phyloP scores from a whole-genome alignment of 2,888 invertebrate species.

The Xestia ashworthii region DNA sequence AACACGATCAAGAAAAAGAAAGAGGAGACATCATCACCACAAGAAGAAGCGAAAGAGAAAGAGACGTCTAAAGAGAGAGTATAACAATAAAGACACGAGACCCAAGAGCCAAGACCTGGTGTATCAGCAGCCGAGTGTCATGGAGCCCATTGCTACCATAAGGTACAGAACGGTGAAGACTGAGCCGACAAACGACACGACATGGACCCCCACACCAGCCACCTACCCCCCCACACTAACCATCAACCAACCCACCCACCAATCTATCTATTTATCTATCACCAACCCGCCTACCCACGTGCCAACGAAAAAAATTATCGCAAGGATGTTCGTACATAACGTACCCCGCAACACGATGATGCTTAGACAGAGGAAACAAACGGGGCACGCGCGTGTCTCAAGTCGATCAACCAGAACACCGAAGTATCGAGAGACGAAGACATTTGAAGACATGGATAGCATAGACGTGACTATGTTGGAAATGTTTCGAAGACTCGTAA shows the following conservation, averaged over 20 bases:
- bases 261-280: too few relatives aligned
- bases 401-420: neutral
- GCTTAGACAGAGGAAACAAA: neutral
- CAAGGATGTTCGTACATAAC: neutral
- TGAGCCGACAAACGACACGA: neutral
- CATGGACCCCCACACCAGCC: too few relatives aligned
- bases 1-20: neutral
- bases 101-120: neutral
- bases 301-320: too few relatives aligned
- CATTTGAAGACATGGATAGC: neutral
- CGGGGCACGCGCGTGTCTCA: neutral
- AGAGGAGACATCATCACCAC: neutral
- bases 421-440: neutral
- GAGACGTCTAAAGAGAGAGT: neutral
- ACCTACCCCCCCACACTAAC: too few relatives aligned
- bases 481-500: too few relatives aligned
- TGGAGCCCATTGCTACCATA: neutral
- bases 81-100: neutral
- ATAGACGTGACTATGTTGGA: too few relatives aligned
- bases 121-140: accelerated
- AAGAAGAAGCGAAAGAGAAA: neutral
- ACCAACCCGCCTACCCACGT: too few relatives aligned
- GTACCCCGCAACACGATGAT: neutral
- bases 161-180: neutral
- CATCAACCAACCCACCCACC: too few relatives aligned